Evolutionary conservation across 1,140 invertebrate species (phyloP).

Genomic region (Amphibalanus amphitrite): DNA sequence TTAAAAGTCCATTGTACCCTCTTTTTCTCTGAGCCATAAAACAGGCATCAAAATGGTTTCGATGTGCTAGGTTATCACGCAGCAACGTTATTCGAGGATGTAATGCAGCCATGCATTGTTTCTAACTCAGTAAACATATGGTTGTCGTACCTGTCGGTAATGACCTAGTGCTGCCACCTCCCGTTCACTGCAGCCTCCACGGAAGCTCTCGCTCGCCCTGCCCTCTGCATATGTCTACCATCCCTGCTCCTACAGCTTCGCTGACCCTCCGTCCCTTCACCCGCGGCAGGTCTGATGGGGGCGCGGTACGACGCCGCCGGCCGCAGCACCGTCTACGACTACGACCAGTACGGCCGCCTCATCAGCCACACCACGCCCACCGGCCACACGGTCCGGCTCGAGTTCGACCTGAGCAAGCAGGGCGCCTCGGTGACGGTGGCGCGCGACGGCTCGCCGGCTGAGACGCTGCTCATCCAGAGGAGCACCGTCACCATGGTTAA

Average conservation of each 20-base stretch:
- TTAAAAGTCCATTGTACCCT: background rate
- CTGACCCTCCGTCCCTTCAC: no score
- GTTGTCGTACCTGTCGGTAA: no score
- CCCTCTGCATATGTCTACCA: slow-evolving; percentile 89
- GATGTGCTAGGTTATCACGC: background rate
- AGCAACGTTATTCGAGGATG: background rate
- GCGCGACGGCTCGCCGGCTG: slow-evolving; percentile 59
- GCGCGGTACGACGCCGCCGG: slow-evolving; percentile 77
- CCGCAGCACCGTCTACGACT: slow-evolving; percentile 81
- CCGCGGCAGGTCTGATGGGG: slow-evolving; percentile 49
- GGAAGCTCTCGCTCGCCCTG: background rate
- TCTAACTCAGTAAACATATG: no score
- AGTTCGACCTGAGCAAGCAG: slow-evolving; percentile 70
- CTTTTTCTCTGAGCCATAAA: background rate
- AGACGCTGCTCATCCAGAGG: slow-evolving; percentile 71
- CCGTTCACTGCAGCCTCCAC: background rate
- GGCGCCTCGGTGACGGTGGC: slow-evolving; percentile 69
- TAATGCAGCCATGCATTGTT: no score
- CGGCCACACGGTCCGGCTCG: slow-evolving; percentile 64
- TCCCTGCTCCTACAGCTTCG: no score
- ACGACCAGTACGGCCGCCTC: slow-evolving; percentile 82
- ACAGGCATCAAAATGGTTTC: background rate
- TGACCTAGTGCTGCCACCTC: background rate
- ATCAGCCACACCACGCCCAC: slow-evolving; percentile 80
- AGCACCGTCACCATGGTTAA: slow-evolving; percentile 43